phyloP scores from a whole-genome alignment of 2,888 invertebrate genomes.

The Thysanoteuthis rhombus region DNA sequence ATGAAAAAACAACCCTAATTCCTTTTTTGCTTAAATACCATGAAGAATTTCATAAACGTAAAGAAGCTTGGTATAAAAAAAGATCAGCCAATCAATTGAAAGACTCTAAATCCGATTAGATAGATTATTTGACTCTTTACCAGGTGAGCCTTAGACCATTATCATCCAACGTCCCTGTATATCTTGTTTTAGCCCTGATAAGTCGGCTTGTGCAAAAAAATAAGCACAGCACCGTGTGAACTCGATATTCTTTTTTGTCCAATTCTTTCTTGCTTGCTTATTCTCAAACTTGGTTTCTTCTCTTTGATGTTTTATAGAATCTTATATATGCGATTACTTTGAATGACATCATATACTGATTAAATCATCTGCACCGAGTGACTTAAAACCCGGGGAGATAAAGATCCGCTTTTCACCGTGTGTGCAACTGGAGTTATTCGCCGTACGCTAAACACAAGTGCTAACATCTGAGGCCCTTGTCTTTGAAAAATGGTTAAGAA shows the following conservation, averaged over 20 bases:
- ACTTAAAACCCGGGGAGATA: neutral
- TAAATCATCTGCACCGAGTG: neutral
- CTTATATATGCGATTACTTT: neutral
- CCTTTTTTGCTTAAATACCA: too few relatives aligned
- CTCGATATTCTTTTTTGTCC: neutral
- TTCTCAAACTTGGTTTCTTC: neutral
- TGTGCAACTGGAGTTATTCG: neutral
- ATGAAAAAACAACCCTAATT: too few relatives aligned
- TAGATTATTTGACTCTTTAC: neutral
- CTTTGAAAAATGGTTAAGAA: neutral
- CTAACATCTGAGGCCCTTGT: conserved; percentile 12
- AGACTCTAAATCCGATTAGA: neutral
- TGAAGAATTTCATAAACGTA: too few relatives aligned
- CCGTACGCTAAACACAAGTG: neutral
- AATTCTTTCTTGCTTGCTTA: neutral
- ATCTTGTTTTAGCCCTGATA: neutral
- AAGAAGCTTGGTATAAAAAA: too few relatives aligned
- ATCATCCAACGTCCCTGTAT: neutral
- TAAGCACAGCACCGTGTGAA: neutral
- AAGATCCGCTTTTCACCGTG: neutral
- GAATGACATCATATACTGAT: neutral
- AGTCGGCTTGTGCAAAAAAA: neutral
- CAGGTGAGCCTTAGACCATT: neutral
- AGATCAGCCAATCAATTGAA: too few relatives aligned
- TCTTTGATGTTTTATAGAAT: neutral